Base-by-base conservation (phyloP, 2,888 invertebrate genomes). In the Drosophila neonasuta region DNA sequence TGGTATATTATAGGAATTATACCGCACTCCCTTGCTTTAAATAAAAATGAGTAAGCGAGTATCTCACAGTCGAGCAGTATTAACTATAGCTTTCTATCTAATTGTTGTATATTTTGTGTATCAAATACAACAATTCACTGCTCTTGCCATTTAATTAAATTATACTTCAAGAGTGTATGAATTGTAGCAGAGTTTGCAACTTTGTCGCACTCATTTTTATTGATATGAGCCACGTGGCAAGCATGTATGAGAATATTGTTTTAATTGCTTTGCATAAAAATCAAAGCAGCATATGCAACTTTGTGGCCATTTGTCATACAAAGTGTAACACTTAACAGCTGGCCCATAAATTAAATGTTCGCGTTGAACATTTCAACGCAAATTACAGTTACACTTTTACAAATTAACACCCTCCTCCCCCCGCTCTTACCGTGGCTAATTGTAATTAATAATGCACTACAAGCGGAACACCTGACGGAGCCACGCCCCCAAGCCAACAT, bases 301-400 rank as follows among this genome's bases (percentile, higher is more conserved):
- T 70, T 80, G 80, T 71, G 52, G 80, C 70, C 52, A 80, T 81
- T 80, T 81, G 79, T 79, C 84, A 79, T 68, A 79, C 65, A 69
- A 81, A 68, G 74, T 81, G 75, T 64, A 77, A 67, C 81, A 81
- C 74, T 83, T 81, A 82, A 79, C 81, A 82, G 81, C 69, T 82
- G 81, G 66, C 55, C 61, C 72, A 81, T 81, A 81, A 81, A 81
- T 81, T 84, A 84, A 71, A 66, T 48, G 82, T 24, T 55, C 63
- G 45, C 74, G 58, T 32, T 70, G 67, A 70, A 66, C 77, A 71
- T 66, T 77, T 75, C 75, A 71, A 75, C 80, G 67, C 67, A 80
- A 70, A 75, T 65, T 73, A 50, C 66, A 54, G 73, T 73, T 67
- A 68, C 77, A 79, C 79, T 81, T 82, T 82, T 82, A 73, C 84